Evolutionary conservation across 2,113 vertebrate species (phyloP).

Genomic region (Carassius carassius): DNA sequence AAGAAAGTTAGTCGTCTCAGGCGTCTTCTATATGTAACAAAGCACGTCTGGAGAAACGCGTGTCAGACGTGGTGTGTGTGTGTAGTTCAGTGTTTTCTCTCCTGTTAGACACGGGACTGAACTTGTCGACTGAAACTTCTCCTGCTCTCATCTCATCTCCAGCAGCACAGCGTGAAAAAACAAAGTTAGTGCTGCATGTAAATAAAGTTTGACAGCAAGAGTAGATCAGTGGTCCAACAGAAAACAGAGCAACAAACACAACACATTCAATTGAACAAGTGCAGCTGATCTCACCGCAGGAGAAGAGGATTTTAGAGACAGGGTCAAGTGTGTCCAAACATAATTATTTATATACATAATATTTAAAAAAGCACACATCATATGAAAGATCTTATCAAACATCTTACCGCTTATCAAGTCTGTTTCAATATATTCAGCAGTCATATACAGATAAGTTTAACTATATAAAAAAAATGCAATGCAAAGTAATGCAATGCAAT

Average conservation of each 20-base stretch:
- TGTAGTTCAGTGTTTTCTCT: background rate
- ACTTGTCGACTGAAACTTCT: background rate
- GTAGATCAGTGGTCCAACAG: background rate
- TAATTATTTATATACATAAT: background rate
- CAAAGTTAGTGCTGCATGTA: background rate
- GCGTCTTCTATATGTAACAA: background rate
- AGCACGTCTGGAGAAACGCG: background rate
- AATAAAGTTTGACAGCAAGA: background rate
- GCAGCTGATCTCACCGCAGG: background rate
- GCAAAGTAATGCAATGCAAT: too few species aligned
- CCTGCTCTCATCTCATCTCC: background rate
- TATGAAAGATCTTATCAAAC: too few species aligned
- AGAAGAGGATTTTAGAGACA: background rate
- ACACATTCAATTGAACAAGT: background rate
- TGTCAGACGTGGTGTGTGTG: background rate
- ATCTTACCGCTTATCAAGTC: too few species aligned
- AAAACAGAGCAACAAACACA: background rate
- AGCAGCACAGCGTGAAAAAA: background rate
- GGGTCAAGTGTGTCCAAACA: background rate
- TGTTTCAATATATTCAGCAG: too few species aligned
- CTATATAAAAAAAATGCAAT: too few species aligned
- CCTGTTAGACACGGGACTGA: background rate
- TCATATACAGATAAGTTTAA: too few species aligned
- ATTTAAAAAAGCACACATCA: too few species aligned
- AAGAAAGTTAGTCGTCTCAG: background rate